phyloP scores from a whole-genome alignment of 2,113 vertebrate genomes.

The Microtus oregoni region DNA sequence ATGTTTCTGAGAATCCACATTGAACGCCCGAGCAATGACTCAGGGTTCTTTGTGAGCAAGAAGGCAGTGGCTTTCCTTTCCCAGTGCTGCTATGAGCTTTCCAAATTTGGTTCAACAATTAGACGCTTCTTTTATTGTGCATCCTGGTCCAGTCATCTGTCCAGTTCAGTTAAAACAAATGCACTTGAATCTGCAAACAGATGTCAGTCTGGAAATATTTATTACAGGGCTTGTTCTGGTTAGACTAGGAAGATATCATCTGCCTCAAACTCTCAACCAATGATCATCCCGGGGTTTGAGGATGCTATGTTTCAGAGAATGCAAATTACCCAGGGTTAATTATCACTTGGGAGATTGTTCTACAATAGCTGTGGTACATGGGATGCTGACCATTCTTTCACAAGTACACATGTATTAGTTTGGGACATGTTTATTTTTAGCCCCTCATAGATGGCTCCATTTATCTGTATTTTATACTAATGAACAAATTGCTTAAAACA shows the following conservation, averaged over 20 bases:
- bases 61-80: conserved; percentile 4
- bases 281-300: background rate
- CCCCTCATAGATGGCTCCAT: background rate
- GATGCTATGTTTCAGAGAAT: background rate
- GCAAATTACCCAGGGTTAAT: conserved; percentile 6
- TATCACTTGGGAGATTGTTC: background rate
- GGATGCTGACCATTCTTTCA: background rate
- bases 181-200: background rate
- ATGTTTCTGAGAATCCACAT: background rate
- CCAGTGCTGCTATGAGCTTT: background rate
- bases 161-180: conserved; percentile 40
- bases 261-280: background rate
- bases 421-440: conserved; percentile 50
- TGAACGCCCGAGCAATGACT: background rate
- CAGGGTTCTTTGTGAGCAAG: background rate
- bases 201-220: conserved; percentile 49
- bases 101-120: conserved; percentile 34
- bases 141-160: background rate
- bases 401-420: background rate
- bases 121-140: background rate
- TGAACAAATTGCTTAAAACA: conserved; percentile 46
- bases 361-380: background rate
- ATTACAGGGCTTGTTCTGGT: conserved; percentile 11
- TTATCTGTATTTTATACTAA: conserved; percentile 42
- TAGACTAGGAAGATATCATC: conserved; percentile 36